These are phyloP conservation scores for Dichetophora obliterata DNA, from an alignment of 2,888 invertebrate species.

Conservation along the genomic window DNA sequence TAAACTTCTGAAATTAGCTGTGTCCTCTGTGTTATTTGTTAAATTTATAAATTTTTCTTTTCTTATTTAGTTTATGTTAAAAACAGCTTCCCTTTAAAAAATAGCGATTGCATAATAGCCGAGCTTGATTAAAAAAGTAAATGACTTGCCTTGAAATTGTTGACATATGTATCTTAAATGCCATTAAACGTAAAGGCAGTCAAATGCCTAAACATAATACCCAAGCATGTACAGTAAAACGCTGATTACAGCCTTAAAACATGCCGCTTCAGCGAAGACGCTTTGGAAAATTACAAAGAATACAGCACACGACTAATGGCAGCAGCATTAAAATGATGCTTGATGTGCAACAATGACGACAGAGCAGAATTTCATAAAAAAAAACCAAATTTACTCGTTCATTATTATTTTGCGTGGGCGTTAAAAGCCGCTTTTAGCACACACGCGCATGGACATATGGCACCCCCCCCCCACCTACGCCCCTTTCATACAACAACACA, in stretches of 20 bases:
- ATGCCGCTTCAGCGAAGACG: not conserved
- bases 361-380: not conserved
- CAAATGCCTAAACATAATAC: too few species aligned
- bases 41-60: too few species aligned
- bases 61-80: too few species aligned
- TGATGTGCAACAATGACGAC: conserved; percentile 2
- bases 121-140: not conserved
- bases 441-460: not conserved
- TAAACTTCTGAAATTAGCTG: too few species aligned
- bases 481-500: conserved; percentile 2
- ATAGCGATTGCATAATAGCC: not conserved
- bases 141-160: not conserved
- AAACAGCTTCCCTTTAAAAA: too few species aligned
- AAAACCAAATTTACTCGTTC: not conserved
- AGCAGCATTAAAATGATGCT: not conserved
- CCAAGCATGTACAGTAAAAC: not conserved
- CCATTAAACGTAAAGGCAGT: too few species aligned
- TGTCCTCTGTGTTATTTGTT: too few species aligned
- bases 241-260: not conserved
- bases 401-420: not conserved
- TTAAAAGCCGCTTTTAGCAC: not conserved
- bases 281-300: not conserved
- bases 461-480: not conserved
- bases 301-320: not conserved
- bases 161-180: too few species aligned